Percentiles rank a stretch among this genome's conserved stretches.
phyloP scores from a whole-genome alignment of 2,113 vertebrate species.

The Rattus rattus region DNA sequence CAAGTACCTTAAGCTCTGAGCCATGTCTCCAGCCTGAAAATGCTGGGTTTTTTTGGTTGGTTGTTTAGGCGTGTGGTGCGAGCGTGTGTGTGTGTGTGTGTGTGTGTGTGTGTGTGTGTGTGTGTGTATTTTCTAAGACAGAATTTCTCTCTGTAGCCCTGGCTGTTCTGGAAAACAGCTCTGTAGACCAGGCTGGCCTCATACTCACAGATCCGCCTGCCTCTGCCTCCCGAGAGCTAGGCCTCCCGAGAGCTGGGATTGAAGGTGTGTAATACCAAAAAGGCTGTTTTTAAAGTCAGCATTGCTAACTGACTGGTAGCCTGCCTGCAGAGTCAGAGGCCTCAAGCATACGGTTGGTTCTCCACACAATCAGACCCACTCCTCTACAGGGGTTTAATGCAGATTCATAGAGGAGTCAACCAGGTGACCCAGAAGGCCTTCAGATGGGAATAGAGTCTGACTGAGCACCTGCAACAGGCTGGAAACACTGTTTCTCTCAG shows the following conservation, averaged over 20 bases:
- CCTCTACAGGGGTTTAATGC: neutral
- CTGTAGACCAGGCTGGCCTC: no score
- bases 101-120: no score
- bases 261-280: no score
- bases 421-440: neutral
- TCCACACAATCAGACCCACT: neutral
- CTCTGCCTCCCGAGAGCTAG: no score
- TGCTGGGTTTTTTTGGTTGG: neutral
- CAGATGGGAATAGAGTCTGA: neutral
- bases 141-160: no score
- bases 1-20: neutral
- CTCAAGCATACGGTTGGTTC: neutral
- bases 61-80: no score
- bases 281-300: neutral
- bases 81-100: no score
- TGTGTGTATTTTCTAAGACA: no score
- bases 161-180: no score
- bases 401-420: neutral
- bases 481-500: neutral
- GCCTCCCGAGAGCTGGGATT: no score
- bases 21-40: neutral
- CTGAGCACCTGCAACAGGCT: neutral
- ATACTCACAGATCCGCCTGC: no score
- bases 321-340: slow-evolving; percentile 2
- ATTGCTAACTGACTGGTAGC: neutral